Percentiles rank a stretch among this genome's conserved stretches.
These are phyloP conservation scores for Addax nasomaculatus DNA, from an alignment of 2,113 vertebrate species.

Conservation along the genomic window DNA sequence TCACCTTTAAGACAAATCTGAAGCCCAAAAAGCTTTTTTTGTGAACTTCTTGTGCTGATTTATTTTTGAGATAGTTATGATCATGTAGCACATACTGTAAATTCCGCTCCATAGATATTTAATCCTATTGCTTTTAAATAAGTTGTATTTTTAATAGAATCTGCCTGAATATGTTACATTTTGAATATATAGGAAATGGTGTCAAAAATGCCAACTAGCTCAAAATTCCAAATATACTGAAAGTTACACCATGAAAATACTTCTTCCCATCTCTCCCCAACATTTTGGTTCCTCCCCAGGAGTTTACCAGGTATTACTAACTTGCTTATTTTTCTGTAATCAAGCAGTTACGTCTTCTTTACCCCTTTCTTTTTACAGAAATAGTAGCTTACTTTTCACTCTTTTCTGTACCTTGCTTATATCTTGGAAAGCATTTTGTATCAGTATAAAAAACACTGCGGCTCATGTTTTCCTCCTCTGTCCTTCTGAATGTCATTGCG, in stretches of 20 bases:
- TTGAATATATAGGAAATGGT: background rate
- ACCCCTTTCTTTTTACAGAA: background rate
- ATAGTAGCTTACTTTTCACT: background rate
- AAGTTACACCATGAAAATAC: background rate
- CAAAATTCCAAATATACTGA: background rate
- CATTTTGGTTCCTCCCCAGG: background rate
- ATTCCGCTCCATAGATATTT: background rate
- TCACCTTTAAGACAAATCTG: background rate
- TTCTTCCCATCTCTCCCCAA: background rate
- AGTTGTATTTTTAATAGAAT: background rate
- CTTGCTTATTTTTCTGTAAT: background rate
- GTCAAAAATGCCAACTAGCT: background rate
- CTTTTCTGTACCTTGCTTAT: background rate
- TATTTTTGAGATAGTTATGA: background rate
- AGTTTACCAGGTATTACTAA: background rate
- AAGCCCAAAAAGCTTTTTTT: background rate
- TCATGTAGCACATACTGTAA: background rate
- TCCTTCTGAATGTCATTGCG: background rate
- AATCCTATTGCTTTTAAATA: background rate
- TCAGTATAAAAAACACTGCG: background rate
- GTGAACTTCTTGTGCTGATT: background rate
- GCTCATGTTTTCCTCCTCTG: background rate
- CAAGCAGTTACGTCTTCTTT: background rate
- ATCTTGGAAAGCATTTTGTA: background rate
- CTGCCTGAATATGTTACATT: background rate